Base-by-base conservation (phyloP, 2,888 invertebrate genomes). In the Amorpha juglandis region DNA sequence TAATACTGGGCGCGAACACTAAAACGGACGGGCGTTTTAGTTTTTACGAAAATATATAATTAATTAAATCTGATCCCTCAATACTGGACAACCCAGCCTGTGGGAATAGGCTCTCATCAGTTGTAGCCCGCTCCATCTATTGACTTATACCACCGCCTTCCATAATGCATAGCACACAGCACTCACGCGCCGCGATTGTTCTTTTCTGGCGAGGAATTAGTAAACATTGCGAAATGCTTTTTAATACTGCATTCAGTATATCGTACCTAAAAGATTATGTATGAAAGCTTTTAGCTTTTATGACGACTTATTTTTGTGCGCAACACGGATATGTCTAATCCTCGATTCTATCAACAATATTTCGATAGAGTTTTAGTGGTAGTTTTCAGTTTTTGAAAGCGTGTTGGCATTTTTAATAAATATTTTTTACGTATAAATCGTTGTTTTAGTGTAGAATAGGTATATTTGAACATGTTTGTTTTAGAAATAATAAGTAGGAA, bases 181-280 rank as follows among this genome's bases (percentile, higher is more conserved):
- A 87, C 87, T 89, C 87, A 82, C 87, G 76, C 80, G 81, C 78
- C 76, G 79, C 82, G 80, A 87, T 88, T 87, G 89, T 89, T 90
- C 88, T 90, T 90, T 90, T 89, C 85, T 88, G 79, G 77, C 76
- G 79, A 80, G 83, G 91, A 90, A 91, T 92, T 91, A 92, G 86
- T 88, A 86, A 89, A 89, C 89, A 87, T 88, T 86, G 83, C 85
- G 78, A 86, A 90, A 89, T 89, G 87, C 83, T 87, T 88, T 89
- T 91, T 89, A 88, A 89, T 89, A 86, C 87, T 81, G 78, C 82
- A 79, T 83, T 85, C 85, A 78, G 79, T 79, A 83, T 83, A 80
- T 85, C 77, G 63, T 67, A 66, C 62, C 76, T 75, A 74, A 68
- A 78, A 78, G 79, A 81, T 78, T 81, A 79, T 75, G 77, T 79